phyloP scores from a whole-genome alignment of 2,113 vertebrate genomes.

The Bostrychus sinensis region DNA sequence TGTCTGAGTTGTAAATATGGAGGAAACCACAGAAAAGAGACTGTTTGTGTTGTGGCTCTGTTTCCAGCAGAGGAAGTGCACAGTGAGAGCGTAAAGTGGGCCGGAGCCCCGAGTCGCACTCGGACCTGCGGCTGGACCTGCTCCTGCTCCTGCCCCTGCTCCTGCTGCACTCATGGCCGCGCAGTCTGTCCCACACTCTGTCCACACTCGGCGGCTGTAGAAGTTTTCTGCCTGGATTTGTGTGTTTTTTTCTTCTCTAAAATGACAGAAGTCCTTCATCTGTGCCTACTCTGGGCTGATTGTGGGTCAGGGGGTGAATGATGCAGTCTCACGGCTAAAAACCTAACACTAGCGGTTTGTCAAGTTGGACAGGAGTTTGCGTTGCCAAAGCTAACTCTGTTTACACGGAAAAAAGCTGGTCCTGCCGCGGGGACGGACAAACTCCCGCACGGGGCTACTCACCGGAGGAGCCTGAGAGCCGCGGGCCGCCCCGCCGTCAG shows the following conservation, averaged over 20 bases:
- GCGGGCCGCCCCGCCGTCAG: slow-evolving; percentile 24
- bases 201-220: slow-evolving; percentile 15
- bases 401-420: neutral
- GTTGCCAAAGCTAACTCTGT: slow-evolving; percentile 47
- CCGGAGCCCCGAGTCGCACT: neutral
- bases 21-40: neutral
- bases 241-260: too few species aligned
- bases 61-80: neutral
- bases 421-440: neutral
- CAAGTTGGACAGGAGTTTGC: slow-evolving; percentile 67
- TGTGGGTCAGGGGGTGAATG: neutral
- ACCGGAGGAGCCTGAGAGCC: slow-evolving; percentile 37
- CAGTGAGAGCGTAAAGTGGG: too few species aligned
- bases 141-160: slow-evolving; percentile 17
- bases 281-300: too few species aligned
- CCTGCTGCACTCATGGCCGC: slow-evolving; percentile 5
- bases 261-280: neutral
- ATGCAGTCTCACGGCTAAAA: slow-evolving; percentile 16
- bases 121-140: slow-evolving; percentile 16
- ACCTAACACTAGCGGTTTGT: slow-evolving; percentile 56
- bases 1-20: neutral
- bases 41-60: neutral
- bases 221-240: neutral
- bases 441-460: slow-evolving; percentile 12
- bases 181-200: slow-evolving; percentile 23